Evolutionary conservation across 1,140 invertebrate genomes (phyloP).

Genomic region (Reticulitermes speratus): DNA sequence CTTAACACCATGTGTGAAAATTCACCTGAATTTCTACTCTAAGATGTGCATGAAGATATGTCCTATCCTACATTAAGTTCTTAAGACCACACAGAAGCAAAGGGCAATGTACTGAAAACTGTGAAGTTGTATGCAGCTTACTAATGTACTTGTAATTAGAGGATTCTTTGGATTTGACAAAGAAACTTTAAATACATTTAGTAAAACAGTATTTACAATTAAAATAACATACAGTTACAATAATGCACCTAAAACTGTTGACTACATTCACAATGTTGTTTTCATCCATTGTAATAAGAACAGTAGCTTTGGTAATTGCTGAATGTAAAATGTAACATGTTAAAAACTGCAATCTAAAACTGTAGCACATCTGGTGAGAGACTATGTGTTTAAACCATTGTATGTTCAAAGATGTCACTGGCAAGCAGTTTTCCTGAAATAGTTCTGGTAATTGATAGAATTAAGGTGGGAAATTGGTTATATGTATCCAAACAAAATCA

Average conservation of each 20-base stretch:
- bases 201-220: not conserved
- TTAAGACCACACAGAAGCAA: no score
- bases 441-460: not conserved
- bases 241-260: not conserved
- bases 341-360: not conserved
- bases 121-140: not conserved
- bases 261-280: not conserved
- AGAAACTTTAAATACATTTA: not conserved
- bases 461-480: not conserved
- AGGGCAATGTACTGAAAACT: no score
- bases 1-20: no score
- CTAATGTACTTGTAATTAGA: not conserved
- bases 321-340: not conserved
- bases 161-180: not conserved
- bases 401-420: not conserved
- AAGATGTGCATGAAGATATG: no score
- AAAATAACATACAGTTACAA: not conserved
- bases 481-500: not conserved
- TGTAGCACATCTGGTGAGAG: not conserved
- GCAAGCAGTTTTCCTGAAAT: not conserved
- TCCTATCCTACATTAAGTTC: no score
- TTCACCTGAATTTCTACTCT: no score
- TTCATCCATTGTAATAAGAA: not conserved
- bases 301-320: slow-evolving; percentile 10
- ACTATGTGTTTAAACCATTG: not conserved